These are phyloP conservation scores for Apeltes quadracus DNA, from an alignment of 2,113 vertebrate species.

Conservation along the genomic window DNA sequence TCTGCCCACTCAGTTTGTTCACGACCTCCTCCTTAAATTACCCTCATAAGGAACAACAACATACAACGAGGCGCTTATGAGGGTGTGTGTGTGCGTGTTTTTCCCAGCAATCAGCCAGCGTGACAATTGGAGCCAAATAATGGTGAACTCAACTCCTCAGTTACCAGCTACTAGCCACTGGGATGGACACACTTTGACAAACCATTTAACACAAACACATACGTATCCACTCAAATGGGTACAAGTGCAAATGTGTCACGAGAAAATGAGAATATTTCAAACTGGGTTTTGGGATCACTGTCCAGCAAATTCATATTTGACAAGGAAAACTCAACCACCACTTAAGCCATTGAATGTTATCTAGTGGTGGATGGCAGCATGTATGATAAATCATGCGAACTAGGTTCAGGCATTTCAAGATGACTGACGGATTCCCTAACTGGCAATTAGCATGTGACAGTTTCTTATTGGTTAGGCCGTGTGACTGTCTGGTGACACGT, in stretches of 20 bases:
- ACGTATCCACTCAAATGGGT: slow-evolving; percentile 29
- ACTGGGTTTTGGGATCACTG: slow-evolving; percentile 34
- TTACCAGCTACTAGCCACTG: slow-evolving; percentile 51
- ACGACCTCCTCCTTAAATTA: slow-evolving; percentile 27
- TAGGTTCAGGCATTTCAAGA: slow-evolving; percentile 46
- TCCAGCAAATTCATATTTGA: slow-evolving; percentile 54
- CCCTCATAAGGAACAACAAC: background rate
- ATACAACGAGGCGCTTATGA: background rate
- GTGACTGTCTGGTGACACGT: slow-evolving; percentile 61
- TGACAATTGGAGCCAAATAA: slow-evolving; percentile 59
- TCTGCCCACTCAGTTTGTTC: slow-evolving; percentile 22
- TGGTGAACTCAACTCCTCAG: slow-evolving; percentile 55
- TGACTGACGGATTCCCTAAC: slow-evolving; percentile 68
- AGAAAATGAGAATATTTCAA: slow-evolving; percentile 38
- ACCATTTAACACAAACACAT: slow-evolving; percentile 10
- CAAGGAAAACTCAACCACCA: slow-evolving; percentile 21
- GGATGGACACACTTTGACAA: slow-evolving; percentile 10
- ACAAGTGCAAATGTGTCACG: slow-evolving; percentile 33
- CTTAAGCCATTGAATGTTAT: slow-evolving; percentile 27
- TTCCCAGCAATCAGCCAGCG: slow-evolving; percentile 32
- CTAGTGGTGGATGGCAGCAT: slow-evolving; percentile 14
- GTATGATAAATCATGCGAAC: slow-evolving; percentile 69
- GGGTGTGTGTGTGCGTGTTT: background rate
- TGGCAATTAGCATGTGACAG: slow-evolving; percentile 65
- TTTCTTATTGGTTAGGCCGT: slow-evolving; percentile 53